Base-by-base conservation (phyloP, 1,140 invertebrate species). In the Riptortus pedestris region DNA sequence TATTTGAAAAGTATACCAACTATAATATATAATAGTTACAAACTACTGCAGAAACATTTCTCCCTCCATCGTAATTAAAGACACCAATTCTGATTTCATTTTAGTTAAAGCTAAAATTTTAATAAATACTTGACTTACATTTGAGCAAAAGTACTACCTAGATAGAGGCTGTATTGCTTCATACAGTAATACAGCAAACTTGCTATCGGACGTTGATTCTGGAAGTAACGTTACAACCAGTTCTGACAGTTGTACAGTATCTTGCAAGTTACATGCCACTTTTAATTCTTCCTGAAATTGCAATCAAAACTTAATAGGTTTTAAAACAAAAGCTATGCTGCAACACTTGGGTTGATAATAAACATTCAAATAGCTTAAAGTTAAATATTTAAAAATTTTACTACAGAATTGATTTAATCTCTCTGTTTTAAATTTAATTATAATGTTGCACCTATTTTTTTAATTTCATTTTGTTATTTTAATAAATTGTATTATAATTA, bases 141-240 rank as follows among this genome's bases (percentile, higher is more conserved):
- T n/a, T n/a, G n/a, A n/a, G n/a, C n/a, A n/a, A n/a, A n/a, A n/a
- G n/a, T n/a, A 14, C 38, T 63, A 64, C 27, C 31, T 55, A 16
- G 64, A 58, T 12, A 65, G 48, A 2, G 67, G 60, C 18, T 65
- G 63, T 51, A 69, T 60, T 27, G 67, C 65, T 18, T 69, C 68
- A 16, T 60, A 31, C 26, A 69, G 63, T 9, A 68, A 58, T 12
- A 59, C 14, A 14, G 67, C 65, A 9, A 69, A 66, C 28, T 65
- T 62, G 28, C 67, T 55, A 2, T 69, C 65, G 9, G 66, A 31
- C 28, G 47, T 57, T n/a, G 51, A 20, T 57, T 68, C 67, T 9
- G 67, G 65, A 11, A 69, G 58, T 18, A 63, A 45, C 5, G 52
- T 48, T n/a, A 68, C 38, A 2, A 67, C 67, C 11, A 64, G 51